A percentile compares a stretch with the other conserved stretches of the same genome.
Conservation (phyloP, 2,113 vertebrate species). For the Heptranchias perlo region DNA sequence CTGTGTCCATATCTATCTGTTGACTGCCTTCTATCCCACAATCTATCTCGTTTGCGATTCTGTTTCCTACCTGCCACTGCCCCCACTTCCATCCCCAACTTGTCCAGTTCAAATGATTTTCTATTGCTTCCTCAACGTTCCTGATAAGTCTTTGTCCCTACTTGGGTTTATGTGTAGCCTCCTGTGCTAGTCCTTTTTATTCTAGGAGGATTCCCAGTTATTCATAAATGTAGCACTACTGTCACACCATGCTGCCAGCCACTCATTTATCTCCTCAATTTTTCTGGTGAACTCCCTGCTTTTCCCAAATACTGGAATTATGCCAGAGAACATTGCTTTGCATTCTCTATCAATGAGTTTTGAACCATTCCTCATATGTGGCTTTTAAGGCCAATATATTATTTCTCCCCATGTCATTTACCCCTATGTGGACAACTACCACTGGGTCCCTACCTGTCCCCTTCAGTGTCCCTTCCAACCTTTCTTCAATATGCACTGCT, state of each 20-base stretch:
- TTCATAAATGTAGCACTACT: not conserved
- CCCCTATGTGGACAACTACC: not conserved
- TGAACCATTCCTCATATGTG: not conserved
- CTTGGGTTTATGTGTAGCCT: not conserved
- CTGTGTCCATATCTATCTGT: not conserved
- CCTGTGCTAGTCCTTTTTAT: not conserved
- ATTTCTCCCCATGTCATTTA: not conserved
- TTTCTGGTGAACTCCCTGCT: not conserved
- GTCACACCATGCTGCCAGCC: not conserved
- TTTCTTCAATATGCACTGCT: not conserved
- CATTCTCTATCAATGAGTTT: not conserved
- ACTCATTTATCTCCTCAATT: not conserved
- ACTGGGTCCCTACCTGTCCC: not conserved
- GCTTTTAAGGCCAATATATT: not conserved
- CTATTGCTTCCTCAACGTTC: not conserved
- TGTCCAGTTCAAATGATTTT: not conserved
- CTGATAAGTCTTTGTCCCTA: not conserved
- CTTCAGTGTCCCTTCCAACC: not conserved
- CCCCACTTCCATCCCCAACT: too few relatives aligned
- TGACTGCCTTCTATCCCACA: not conserved
- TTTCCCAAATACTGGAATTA: not conserved
- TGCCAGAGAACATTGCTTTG: not conserved
- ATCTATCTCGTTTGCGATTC: not conserved
- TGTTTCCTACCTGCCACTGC: too few relatives aligned
- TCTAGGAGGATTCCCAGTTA: not conserved